Evolutionary conservation across 2,113 vertebrate genomes (phyloP), one percentile per base, ranked within the genome.

Genomic region (Gambusia holbrooki): DNA sequence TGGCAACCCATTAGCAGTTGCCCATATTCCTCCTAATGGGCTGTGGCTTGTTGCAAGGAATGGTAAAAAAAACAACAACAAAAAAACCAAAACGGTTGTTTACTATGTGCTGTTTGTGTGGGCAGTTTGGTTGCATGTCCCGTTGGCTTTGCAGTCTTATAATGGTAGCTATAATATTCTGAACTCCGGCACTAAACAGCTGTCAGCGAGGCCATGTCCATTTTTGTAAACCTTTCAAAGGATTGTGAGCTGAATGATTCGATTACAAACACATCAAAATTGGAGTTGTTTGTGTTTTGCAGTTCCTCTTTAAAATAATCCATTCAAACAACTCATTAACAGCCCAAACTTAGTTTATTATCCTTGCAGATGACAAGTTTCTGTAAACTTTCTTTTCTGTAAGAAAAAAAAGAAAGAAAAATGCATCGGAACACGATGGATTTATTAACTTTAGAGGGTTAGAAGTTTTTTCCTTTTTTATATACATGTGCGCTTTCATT

Each of bases 191-290:
- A 58, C 77, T 87, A 68, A 89, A 58, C 64, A 54, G 77, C 74
- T 87, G 80, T 87, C 70, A 91, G 63, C 14, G 2, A 81, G 30
- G 35, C 35, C 35, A 73, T 67, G 54, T 78, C 77, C 74, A 79
- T 88, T 81, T 92, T 85, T 64, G 85, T 90, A 87, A 91, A 88
- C 84, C 63, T 45, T 82, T 81, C 88, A 91, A 90, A 88, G 82
- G 83, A 84, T 58, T 74, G 62, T 85, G 73, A 73, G 83, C 40
- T 66, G 80, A 80, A 83, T 66, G 78, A 64, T 71, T 68, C 65
- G 45, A 81, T 77, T 45, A 75, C 29, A 66, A 48, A 37, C 65
- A 61, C 71, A 64, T 48, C 15, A 48, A 37, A 1, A 27, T 30
- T 15, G 14, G 4, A 42, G 13, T 42, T 42, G 40, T 42, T 15